Percentiles rank a stretch among this genome's conserved stretches.
phyloP scores from a whole-genome alignment of 2,113 vertebrate species.

The Psittacus erithacus region DNA sequence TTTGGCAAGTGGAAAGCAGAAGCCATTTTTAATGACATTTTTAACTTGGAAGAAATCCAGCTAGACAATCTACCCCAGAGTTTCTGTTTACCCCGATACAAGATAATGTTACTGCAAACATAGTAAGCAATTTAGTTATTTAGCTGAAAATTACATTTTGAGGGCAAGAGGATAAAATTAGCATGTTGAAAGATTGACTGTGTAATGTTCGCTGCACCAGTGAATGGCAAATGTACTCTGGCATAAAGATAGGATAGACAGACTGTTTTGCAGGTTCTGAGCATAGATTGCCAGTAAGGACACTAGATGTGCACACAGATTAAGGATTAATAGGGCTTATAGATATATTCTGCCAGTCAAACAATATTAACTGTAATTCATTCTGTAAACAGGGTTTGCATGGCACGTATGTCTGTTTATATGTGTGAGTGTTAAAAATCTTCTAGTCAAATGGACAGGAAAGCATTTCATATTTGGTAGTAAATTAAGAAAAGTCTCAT shows the following conservation, averaged over 20 bases:
- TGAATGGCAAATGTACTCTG: not conserved
- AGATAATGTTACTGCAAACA: not conserved
- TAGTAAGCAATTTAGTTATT: not conserved
- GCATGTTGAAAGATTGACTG: not conserved
- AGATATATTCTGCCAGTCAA: not conserved
- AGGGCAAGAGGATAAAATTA: not conserved
- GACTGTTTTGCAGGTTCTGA: not conserved
- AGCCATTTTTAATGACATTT: not conserved
- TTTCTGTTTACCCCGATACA: not conserved
- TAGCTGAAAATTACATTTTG: not conserved
- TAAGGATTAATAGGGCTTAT: not conserved
- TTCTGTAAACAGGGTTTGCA: not conserved
- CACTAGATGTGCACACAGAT: not conserved
- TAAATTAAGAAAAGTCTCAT: not conserved
- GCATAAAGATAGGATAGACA: rapidly evolving
- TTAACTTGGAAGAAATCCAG: not conserved
- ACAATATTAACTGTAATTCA: not conserved
- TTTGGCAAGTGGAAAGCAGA: not conserved
- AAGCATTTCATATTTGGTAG: not conserved
- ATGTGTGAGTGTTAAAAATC: not conserved
- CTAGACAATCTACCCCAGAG: not conserved
- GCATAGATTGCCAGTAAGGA: rapidly evolving
- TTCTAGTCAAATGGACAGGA: not conserved
- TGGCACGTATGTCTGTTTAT: not conserved
- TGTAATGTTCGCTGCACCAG: not conserved